Base-by-base conservation (phyloP, 23 tunicate genomes). In the Oikopleura dioica region DNA sequence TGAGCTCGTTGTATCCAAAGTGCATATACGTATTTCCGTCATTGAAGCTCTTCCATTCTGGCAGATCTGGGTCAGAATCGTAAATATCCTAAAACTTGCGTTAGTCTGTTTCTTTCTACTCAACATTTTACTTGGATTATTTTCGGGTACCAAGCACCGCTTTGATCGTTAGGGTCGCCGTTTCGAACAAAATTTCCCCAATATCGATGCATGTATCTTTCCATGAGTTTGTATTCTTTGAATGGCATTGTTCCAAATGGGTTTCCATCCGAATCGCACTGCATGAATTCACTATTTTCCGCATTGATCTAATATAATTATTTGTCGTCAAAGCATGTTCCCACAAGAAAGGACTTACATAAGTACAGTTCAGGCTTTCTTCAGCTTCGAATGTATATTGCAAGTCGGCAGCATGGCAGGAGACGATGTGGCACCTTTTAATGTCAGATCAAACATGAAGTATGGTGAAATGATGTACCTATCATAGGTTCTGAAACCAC, bases 1-100 rank as follows among this genome's bases (percentile, higher is more conserved):
- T 63, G n/a, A n/a, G n/a, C 16, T 63, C 72, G 26, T 63, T 63
- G 26, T 63, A 63, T 28, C 72, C 72, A 63, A 63, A 63, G 33
- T 63, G 72, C 32, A 63, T 28, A n/a, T n/a, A n/a, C 2, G 33
- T 63, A 16, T 24, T 31, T 24, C 33, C 32, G n/a, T n/a, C n/a
- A n/a, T n/a, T n/a, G n/a, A n/a, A n/a, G n/a, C n/a, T n/a, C n/a
- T n/a, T n/a, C 72, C 72, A 63, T 28, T 63, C 72, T 28, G 72
- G 72, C 2, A 63, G 33, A 44, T 44, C 16, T 28, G 32, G 32
- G 5, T 63, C 72, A 24, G 4, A 12, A 21, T 63, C 72, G 26
- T 63, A 63, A 28, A 63, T 63, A 12, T 23, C 72, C n/a, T n/a
- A n/a, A n/a, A n/a, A n/a, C n/a, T n/a, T n/a, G n/a, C n/a, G n/a